Percentiles rank a stretch among this genome's conserved stretches.
Conservation (phyloP, 1,140 invertebrate species). For the Calephelis nemesis region DNA sequence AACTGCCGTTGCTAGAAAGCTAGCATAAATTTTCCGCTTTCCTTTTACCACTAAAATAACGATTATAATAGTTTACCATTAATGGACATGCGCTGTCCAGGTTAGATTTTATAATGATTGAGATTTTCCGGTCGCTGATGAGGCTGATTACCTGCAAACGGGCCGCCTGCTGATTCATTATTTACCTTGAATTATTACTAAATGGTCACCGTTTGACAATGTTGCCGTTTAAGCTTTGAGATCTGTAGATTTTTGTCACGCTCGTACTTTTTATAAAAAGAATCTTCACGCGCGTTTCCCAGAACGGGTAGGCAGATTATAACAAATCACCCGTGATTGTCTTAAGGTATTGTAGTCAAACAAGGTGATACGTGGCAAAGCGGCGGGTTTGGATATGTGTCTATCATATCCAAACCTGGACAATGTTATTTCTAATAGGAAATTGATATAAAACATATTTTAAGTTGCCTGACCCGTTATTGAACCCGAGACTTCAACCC, state of each 20-base stretch:
- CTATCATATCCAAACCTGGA: too few species aligned
- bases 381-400: too few species aligned
- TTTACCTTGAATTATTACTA: constrained; percentile 5
- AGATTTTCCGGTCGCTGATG: constrained; percentile 14
- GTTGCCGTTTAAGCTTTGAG: neutral
- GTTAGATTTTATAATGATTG: constrained; percentile 13
- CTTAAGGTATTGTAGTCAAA: too few species aligned
- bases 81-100: neutral
- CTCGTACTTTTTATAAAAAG: neutral
- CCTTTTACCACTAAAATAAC: constrained; percentile 8
- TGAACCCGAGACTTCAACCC: too few species aligned
- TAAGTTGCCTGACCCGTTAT: too few species aligned
- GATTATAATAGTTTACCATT: constrained; percentile 14
- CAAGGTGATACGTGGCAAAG: too few species aligned
- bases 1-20: neutral
- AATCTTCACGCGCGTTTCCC: neutral
- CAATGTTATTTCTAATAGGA: too few species aligned
- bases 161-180: constrained; percentile 8
- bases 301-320: too few species aligned
- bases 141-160: constrained; percentile 3
- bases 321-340: too few species aligned
- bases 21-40: constrained; percentile 6
- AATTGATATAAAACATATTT: too few species aligned
- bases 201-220: neutral
- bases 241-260: too few species aligned